A percentile compares a stretch with the other conserved stretches of the same genome.
Evolutionary conservation across 2,888 invertebrate genomes (phyloP).

Genomic region (Selenia dentaria): DNA sequence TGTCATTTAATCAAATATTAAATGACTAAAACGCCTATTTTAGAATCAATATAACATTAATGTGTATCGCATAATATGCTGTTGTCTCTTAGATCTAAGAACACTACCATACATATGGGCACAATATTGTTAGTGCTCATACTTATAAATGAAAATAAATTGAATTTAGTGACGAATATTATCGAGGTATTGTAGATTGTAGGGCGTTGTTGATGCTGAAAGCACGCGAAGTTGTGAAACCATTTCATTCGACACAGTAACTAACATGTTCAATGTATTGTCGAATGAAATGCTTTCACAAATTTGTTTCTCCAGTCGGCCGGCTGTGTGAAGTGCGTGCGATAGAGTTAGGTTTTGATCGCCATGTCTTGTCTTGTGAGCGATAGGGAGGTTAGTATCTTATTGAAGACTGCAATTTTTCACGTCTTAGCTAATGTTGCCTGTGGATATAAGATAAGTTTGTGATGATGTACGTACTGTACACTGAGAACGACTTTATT

Average conservation of each 20-base stretch:
- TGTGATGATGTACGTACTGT: conserved; percentile 43
- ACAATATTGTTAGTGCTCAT: no score
- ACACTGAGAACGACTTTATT: conserved; percentile 37
- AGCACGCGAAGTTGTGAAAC: conserved; percentile 8
- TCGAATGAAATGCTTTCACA: conserved; percentile 3
- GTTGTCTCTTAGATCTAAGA: no score
- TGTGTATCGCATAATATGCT: no score
- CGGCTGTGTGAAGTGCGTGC: conserved; percentile 10
- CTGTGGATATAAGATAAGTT: conserved; percentile 58
- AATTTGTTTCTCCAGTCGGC: not conserved
- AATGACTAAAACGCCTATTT: no score
- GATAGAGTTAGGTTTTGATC: conserved; percentile 40
- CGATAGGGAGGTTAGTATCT: conserved; percentile 66
- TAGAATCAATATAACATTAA: no score
- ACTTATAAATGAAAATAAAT: no score
- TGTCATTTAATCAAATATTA: no score
- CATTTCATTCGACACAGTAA: conserved; percentile 3
- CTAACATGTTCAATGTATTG: not conserved
- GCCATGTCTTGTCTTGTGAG: conserved; percentile 73
- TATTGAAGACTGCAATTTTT: conserved; percentile 81
- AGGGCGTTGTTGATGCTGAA: conserved; percentile 7
- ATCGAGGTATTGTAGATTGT: no score
- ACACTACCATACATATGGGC: no score
- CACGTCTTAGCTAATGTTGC: conserved; percentile 71
- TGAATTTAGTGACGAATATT: no score